phyloP scores from a whole-genome alignment of 2,113 vertebrate genomes.

The Mastomys natalensis region DNA sequence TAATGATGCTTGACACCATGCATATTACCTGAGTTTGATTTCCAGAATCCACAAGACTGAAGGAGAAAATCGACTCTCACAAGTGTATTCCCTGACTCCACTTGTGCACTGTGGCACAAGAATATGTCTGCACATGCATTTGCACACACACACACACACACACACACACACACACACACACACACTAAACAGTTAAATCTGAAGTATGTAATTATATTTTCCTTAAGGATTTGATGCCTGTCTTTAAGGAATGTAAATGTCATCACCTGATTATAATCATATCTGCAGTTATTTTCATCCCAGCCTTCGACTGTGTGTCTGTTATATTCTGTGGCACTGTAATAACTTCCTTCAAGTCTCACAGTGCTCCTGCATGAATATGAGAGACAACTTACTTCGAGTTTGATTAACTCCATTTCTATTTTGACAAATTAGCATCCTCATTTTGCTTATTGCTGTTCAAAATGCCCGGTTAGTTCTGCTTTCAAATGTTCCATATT shows the following conservation, averaged over 20 bases:
- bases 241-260: background rate
- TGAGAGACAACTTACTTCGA: background rate
- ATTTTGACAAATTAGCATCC: conserved; percentile 10
- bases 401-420: background rate
- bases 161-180: background rate
- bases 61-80: background rate
- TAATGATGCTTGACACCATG: background rate
- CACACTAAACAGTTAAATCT: too few species aligned
- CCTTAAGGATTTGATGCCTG: background rate
- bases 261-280: background rate
- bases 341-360: background rate
- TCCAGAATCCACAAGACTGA: background rate
- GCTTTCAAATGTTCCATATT: conserved; percentile 32
- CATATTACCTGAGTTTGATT: background rate
- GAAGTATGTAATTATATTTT: background rate
- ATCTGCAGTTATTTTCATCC: background rate
- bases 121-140: background rate
- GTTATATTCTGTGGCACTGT: background rate
- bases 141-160: background rate
- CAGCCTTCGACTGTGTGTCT: background rate
- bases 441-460: background rate
- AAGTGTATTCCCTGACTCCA: background rate
- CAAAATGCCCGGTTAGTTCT: background rate
- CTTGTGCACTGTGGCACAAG: background rate
- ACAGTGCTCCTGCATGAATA: background rate